These are phyloP conservation scores for Drepana arcuata DNA, from an alignment of 1,140 invertebrate species.

Conservation along the genomic window DNA sequence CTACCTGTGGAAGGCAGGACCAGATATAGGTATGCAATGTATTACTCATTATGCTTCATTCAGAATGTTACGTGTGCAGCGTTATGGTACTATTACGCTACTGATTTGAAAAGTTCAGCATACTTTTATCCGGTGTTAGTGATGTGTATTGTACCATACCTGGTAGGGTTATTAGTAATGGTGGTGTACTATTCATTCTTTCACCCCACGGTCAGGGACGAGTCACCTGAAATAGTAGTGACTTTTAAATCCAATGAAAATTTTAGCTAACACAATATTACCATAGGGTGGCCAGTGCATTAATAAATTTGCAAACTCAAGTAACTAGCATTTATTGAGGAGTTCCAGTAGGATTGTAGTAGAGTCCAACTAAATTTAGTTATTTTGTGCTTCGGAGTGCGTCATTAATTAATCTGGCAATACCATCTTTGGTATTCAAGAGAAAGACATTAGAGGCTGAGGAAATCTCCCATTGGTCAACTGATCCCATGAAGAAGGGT, in stretches of 20 bases:
- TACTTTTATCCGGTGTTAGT: constrained; percentile 76
- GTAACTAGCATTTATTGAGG: too few species aligned
- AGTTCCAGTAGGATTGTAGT: too few species aligned
- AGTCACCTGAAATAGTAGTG: constrained; percentile 19
- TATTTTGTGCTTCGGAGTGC: too few species aligned
- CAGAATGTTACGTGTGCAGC: constrained; percentile 76
- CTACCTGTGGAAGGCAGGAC: constrained; percentile 77
- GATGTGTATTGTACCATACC: constrained; percentile 77
- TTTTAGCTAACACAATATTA: too few species aligned
- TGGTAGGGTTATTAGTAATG: constrained; percentile 81
- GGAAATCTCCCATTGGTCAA: too few species aligned
- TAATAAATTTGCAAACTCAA: too few species aligned
- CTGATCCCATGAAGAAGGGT: too few species aligned
- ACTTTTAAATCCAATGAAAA: constrained; percentile 21
- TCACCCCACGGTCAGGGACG: constrained; percentile 73
- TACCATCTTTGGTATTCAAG: too few species aligned
- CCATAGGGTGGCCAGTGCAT: too few species aligned
- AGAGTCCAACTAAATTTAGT: too few species aligned
- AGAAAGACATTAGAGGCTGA: too few species aligned
- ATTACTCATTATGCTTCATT: constrained; percentile 77
- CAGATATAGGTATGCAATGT: constrained; percentile 76
- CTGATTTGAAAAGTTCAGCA: constrained; percentile 56
- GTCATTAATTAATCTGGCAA: too few species aligned
- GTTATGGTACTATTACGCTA: constrained; percentile 73
- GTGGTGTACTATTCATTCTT: constrained; percentile 84